Conservation (phyloP, 2,113 vertebrate genomes). For the Phalacrocorax aristotelis region DNA sequence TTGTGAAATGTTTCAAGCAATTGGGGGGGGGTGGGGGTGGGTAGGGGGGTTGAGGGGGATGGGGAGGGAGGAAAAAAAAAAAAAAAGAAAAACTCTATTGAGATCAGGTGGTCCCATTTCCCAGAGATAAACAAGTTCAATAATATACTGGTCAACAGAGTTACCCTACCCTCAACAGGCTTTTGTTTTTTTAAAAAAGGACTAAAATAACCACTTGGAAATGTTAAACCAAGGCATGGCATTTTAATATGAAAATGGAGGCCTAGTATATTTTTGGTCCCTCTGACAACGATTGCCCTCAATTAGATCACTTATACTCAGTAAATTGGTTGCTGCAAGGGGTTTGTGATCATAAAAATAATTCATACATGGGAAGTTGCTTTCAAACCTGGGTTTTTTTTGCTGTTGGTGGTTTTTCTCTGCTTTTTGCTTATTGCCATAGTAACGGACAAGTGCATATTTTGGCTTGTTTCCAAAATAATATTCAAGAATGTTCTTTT, state of each 20-base stretch:
- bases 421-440: conserved; percentile 67
- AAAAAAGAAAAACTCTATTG: conserved; percentile 70
- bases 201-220: conserved; percentile 79
- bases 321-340: conserved; percentile 72
- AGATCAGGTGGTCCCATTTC: conserved; percentile 76
- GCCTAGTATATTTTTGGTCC: conserved; percentile 66
- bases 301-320: conserved; percentile 80
- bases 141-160: conserved; percentile 76
- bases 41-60: not conserved
- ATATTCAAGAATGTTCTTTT: conserved; percentile 61
- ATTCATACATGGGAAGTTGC: conserved; percentile 71
- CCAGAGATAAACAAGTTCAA: conserved; percentile 76
- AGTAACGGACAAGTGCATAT: conserved; percentile 66
- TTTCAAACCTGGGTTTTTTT: conserved; percentile 22
- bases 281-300: conserved; percentile 77
- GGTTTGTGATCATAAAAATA: conserved; percentile 62
- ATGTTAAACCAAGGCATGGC: conserved; percentile 78
- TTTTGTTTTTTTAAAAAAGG: conserved; percentile 80
- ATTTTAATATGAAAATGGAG: conserved; percentile 80
- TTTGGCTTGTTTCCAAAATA: conserved; percentile 61
- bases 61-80: not conserved
- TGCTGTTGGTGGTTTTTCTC: not conserved
- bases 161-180: conserved; percentile 77
- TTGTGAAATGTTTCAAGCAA: conserved; percentile 70
- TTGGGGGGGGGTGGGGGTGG: not conserved